These are phyloP conservation scores for Mesaphorura yosii DNA, from an alignment of 1,140 invertebrate species.

Conservation along the genomic window DNA sequence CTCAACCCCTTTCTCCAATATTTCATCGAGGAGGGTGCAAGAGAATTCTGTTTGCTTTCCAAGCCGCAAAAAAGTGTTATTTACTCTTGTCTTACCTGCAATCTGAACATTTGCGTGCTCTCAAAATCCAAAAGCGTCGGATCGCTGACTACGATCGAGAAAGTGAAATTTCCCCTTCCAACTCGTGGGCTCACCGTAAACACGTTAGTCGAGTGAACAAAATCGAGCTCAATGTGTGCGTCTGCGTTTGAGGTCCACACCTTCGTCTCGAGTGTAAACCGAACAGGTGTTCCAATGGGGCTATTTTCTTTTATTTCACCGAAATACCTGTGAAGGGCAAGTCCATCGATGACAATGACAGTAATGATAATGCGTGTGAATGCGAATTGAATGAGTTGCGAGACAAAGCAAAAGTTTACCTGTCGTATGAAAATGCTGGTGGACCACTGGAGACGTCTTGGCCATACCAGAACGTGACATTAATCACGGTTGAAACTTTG, in stretches of 20 bases:
- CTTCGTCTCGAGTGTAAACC: conserved; percentile 51
- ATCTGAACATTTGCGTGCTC: conserved; percentile 48
- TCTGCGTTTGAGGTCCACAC: conserved; percentile 21
- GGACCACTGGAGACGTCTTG: conserved; percentile 14
- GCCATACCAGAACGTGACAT: conserved; percentile 27
- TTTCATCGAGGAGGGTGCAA: too few relatives aligned
- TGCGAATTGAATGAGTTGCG: too few relatives aligned
- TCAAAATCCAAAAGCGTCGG: conserved; percentile 72
- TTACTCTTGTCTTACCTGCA: conserved; percentile 54
- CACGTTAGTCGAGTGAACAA: conserved; percentile 33
- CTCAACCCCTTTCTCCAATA: too few relatives aligned
- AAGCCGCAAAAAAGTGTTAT: too few relatives aligned
- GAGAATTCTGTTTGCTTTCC: too few relatives aligned
- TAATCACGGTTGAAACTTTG: conserved; percentile 8
- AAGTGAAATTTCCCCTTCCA: conserved; percentile 64
- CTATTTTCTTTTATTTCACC: conserved; percentile 68
- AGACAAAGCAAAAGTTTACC: too few relatives aligned
- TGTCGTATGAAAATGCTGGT: conserved; percentile 23
- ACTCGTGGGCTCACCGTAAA: conserved; percentile 80
- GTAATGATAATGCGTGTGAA: too few relatives aligned
- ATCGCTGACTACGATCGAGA: conserved; percentile 70
- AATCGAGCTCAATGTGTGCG: conserved; percentile 33
- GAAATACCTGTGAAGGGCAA: conserved; percentile 61
- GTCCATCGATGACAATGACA: too few relatives aligned
- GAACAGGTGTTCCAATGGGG: conserved; percentile 58